Percentiles rank a stretch among this genome's conserved stretches.
phyloP scores from a whole-genome alignment of 2,888 invertebrate genomes.

The Julus scandinavius region DNA sequence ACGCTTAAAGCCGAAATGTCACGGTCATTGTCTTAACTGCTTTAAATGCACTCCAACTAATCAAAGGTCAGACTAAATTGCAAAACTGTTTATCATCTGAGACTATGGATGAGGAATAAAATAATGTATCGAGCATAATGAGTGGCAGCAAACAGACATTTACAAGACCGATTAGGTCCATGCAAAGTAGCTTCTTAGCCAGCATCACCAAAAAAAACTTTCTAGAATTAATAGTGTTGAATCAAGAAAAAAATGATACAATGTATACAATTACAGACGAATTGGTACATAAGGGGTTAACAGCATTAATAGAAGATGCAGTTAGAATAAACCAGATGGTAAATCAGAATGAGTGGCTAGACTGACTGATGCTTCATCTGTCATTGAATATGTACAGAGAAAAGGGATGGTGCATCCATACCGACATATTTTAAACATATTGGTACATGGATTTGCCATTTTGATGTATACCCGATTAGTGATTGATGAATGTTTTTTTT shows the following conservation, averaged over 20 bases:
- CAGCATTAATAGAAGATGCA: background rate
- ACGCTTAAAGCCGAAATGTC: background rate
- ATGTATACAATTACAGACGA: background rate
- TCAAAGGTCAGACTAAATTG: slow-evolving; percentile 25
- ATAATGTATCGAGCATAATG: slow-evolving; percentile 6
- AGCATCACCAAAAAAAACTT: background rate
- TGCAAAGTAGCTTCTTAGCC: background rate
- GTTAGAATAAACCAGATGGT: background rate
- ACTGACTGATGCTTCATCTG: background rate
- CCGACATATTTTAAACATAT: no score
- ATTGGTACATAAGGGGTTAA: background rate
- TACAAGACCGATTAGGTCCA: background rate
- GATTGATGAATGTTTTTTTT: no score
- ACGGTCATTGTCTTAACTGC: slow-evolving; percentile 3
- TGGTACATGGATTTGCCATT: no score
- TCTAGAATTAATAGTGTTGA: background rate
- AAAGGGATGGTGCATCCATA: no score
- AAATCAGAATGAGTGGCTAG: background rate
- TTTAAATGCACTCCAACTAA: slow-evolving; percentile 33
- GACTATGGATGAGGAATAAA: background rate
- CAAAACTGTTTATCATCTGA: background rate
- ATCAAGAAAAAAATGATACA: background rate
- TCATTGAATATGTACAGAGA: no score
- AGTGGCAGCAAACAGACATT: slow-evolving; percentile 33
- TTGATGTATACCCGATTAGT: no score